Evolutionary conservation across 2,113 vertebrate species (phyloP), one percentile per base, ranked within the genome.

Genomic region (Perca flavescens): DNA sequence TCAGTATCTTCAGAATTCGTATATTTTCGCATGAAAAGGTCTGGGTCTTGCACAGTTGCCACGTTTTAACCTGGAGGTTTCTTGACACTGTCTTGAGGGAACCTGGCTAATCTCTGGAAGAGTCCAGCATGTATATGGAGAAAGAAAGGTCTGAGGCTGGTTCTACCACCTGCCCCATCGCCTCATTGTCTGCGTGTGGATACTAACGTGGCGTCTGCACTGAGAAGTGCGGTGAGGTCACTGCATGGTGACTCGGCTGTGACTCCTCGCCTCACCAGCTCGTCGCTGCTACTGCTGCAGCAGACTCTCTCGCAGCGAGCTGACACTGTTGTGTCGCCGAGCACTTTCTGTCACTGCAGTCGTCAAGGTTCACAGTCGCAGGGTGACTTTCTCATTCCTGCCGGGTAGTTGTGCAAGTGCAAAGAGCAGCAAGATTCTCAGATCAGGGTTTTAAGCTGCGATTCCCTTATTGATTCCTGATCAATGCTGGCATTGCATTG

Each of bases 231-330:
- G 22, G 68, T 77, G 72, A 86, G 83, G 88, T 85, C 81, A 64
- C 50, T 47, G 67, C 12, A 15, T 31, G 83, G 77, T 70, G 88
- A 86, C 80, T 87, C 9, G 62, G 65, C 87, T 47, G 87, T 75
- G 81, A 88, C 75, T 84, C 60, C 80, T 82, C 43, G 67, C 65
- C 64, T 80, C 77, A 65, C 49, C 56, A 28, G 65, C 69, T 34
- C 19, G 16, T 40, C 43, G 10, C 56, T 54, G 80, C 63, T 74
- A 53, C 77, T 62, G 86, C 77, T 62, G 50, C 54, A 68, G 50
- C 49, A 68, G 72, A 67, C 70, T 12, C 58, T 61, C 58, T 66
- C 12, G 3, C 43, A 49, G 46, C 4, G 57, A 64, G 73, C 10
- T 22, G 25, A 21, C 22, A 72, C 75, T 0, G 71, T 43, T 21